Base-by-base conservation (phyloP, 2,113 vertebrate genomes). In the Stegastes partitus region DNA sequence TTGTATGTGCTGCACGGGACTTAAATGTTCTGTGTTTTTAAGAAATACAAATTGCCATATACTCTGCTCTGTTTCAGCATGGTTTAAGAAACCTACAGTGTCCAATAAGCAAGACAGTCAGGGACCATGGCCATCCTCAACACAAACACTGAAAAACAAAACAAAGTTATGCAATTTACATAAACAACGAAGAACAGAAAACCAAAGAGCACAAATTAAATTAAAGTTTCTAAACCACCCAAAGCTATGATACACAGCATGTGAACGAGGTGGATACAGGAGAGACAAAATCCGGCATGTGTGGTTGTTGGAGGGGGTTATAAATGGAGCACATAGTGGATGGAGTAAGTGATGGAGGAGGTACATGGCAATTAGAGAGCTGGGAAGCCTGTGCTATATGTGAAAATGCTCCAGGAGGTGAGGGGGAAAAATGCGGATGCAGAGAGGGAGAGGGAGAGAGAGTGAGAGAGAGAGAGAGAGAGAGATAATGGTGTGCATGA, bases 401-500 rank as follows among this genome's bases (percentile, higher is more conserved):
- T 65, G 47, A 72, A 34, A 74, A 61, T 71, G 54, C 25, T 53
- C 50, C 14, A 81, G 50, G n/a, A 21, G 54, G 44, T 67, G 81
- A 84, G n/a, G 25, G 81, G 54, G 65, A 50, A 82, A 78, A 69
- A 84, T 56, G 64, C 64, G 81, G 64, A 77, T 42, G 69, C 21
- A 61, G 21, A 62, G 28, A 28, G 81, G 63, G 42, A 42, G 31
- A 71, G 53, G 79, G n/a, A 68, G 71, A 75, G 70, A 81, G 39
- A 57, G 45, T 68, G 58, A 61, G 21, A 57, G 25, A 26, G 81
- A 63, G 42, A 42, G 31, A 68, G 53, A 81, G 19, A 69, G 69
- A 75, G 70, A 79, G 56, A 86, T 87, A 82, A 89, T 88, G 86
- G 89, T 92, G 84, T 80, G 85, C 54, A 73, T 84, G 79, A 85